Base-by-base conservation (phyloP, 2,113 vertebrate genomes). In the Ciconia maguari region DNA sequence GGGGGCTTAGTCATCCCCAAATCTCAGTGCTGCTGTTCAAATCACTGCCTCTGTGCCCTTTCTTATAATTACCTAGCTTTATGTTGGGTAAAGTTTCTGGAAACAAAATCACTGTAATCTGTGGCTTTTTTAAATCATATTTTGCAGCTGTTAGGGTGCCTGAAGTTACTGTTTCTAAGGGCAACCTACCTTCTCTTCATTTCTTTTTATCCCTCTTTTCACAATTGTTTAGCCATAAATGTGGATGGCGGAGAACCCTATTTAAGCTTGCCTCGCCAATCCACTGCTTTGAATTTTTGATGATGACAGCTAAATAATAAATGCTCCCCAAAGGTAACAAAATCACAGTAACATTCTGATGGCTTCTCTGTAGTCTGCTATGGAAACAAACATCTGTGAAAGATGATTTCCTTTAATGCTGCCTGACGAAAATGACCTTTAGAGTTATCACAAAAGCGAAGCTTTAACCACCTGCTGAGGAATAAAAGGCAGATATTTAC, bases 231-330 rank as follows among this genome's bases (percentile, higher is more conserved):
- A 71, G 49, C 74, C 18, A 79, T 82, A 91, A 83, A 84, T 46
- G 55, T 46, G 30, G 6, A 9, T 19, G 27, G 22, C 6, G 14
- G 13, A 66, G 48, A 92, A 29, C n/a, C 42, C 60, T 61, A 71
- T 92, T 90, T 42, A 81, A 75, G 66, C 24, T 77, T 81, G 34
- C 49, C 48, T 92, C 9, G 7, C 86, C 89, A 91, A 91, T 78
- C 41, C 32, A 34, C 32, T 74, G 70, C 62, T 96, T 94, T 96
- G 82, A 96, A 94, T 97, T 97, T 97, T 96, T 97, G 93, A 96
- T 89, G 61, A 87, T 79, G 91, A 72, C 55, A 94, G 60, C 69
- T 95, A 95, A 97, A 95, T 97, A 97, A 95, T 78, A 96, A 92
- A 94, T 34, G 0, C 11, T 96, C 32, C 89, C 89, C 51, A 78